A percentile compares a stretch with the other conserved stretches of the same genome.
phyloP scores from a whole-genome alignment of 2,113 vertebrate species.

The Lucifuga dentata region DNA sequence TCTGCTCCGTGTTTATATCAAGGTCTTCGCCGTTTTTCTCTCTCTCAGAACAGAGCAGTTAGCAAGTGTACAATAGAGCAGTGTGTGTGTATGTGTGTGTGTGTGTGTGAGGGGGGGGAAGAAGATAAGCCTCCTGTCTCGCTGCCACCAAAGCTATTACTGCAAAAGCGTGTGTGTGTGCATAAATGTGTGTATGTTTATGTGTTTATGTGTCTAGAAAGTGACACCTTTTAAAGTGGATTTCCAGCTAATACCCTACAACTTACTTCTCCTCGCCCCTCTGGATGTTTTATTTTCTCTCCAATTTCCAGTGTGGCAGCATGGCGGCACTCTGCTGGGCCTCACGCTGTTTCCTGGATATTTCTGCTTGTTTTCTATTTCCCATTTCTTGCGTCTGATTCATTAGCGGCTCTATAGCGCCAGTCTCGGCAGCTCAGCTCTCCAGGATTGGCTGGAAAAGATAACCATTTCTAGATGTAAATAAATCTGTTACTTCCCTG shows the following conservation, averaged over 20 bases:
- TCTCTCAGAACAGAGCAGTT: too few relatives aligned
- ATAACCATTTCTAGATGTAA: conserved; percentile 69
- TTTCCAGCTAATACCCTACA: conserved; percentile 62
- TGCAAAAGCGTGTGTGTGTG: conserved; percentile 15
- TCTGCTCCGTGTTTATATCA: not conserved
- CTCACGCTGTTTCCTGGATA: conserved; percentile 43
- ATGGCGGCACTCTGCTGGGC: not conserved
- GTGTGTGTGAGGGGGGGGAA: too few relatives aligned
- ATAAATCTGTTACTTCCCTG: conserved; percentile 78
- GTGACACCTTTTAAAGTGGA: conserved; percentile 52
- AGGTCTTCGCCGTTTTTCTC: not conserved
- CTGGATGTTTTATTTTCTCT: conserved; percentile 45
- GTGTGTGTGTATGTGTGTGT: not conserved
- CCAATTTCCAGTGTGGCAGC: conserved; percentile 33
- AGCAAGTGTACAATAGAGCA: too few relatives aligned
- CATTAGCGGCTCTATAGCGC: conserved; percentile 48
- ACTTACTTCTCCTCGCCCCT: conserved; percentile 37
- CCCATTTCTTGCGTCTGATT: conserved; percentile 38
- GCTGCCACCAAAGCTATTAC: conserved; percentile 33
- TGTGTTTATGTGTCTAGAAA: conserved; percentile 21
- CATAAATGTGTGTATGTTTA: conserved; percentile 12
- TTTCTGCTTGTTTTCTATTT: not conserved
- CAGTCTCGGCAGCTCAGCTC: conserved; percentile 50
- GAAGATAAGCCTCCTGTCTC: conserved; percentile 15
- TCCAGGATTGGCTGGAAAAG: conserved; percentile 52